Percentiles rank a stretch among this genome's conserved stretches.
These are phyloP conservation scores for Tetanocera ferruginea DNA, from an alignment of 2,888 invertebrate species.

Conservation along the genomic window DNA sequence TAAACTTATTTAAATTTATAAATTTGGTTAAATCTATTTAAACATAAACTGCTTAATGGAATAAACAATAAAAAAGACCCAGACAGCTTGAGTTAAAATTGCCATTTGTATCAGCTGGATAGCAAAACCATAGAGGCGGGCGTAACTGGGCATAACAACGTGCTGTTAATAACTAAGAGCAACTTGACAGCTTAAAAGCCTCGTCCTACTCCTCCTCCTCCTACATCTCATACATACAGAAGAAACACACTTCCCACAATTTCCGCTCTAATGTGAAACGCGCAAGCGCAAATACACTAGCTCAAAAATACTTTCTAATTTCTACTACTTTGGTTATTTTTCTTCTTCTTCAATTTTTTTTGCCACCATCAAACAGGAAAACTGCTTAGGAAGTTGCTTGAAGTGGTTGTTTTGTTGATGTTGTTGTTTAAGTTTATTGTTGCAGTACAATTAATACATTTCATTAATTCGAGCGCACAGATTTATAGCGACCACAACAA, in stretches of 20 bases:
- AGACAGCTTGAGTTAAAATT: too few relatives aligned
- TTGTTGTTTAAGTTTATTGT: slow-evolving; percentile 8
- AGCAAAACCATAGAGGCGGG: too few relatives aligned
- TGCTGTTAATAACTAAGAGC: not conserved
- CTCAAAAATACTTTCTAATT: slow-evolving; percentile 28
- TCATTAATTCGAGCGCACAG: slow-evolving; percentile 19
- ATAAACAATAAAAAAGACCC: too few relatives aligned
- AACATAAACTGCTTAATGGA: too few relatives aligned
- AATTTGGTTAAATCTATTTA: too few relatives aligned
- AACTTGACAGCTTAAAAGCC: not conserved
- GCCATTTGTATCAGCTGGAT: too few relatives aligned
- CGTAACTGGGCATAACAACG: too few relatives aligned
- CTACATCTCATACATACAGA: not conserved
- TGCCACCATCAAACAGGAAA: not conserved
- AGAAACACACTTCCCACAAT: slow-evolving; percentile 3
- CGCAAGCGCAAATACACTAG: not conserved
- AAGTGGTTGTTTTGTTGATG: too few relatives aligned
- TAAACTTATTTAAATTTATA: too few relatives aligned
- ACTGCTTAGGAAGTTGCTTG: slow-evolving; percentile 4
- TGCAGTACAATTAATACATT: slow-evolving; percentile 1
- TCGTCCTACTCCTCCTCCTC: not conserved
- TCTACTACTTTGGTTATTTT: slow-evolving; percentile 9
- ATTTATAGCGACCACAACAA: slow-evolving; percentile 12
- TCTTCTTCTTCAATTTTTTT: not conserved
- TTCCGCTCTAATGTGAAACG: slow-evolving; percentile 23